Base-by-base conservation (phyloP, 1,140 invertebrate species). In the Andrena cerasifolii region DNA sequence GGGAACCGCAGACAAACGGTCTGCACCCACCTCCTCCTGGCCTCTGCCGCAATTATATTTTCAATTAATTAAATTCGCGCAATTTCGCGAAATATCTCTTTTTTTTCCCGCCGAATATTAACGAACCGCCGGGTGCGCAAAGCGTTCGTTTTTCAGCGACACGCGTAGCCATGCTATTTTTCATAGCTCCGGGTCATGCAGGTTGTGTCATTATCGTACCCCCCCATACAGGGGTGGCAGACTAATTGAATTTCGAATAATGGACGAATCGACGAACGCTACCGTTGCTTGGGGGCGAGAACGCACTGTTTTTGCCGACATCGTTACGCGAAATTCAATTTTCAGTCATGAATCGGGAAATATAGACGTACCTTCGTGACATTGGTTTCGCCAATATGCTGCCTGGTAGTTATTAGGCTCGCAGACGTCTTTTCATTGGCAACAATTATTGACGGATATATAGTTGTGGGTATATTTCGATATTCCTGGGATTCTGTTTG, bases 161-260 rank as follows among this genome's bases (percentile, higher is more conserved):
- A 62, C 21, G n/a, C 58, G 21, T 6, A 45, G 26, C 31, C 63
- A 43, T 63, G 83, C 75, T 65, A 71, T 75, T 54, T 70, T 43
- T 59, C 33, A 65, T 73, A 65, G 49, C 63, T 76, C 2, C 36
- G 71, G 71, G 51, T 65, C 71, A 74, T 49, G 43, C 61, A 47
- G 71, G 53, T 45, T 45, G 54, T 45, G 78, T 76, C 43, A 76
- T 54, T 79, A 72, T 14, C 77, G 49, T 72, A 61, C 18, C 68
- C 74, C 66, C 21, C 36, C 36, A 49, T 31, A 18, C 26, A 14
- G 18, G 51, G 43, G 26, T 14, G 45, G n/a, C 5, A 12, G 59
- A 59, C 53, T 84, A 85, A 85, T 85, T 85, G 82, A 84, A 84
- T 81, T 84, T 84, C 70, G 70, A 65, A 84, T 84, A 85, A 85